phyloP scores from a whole-genome alignment of 2,888 invertebrate species.

The Philaethria dido region DNA sequence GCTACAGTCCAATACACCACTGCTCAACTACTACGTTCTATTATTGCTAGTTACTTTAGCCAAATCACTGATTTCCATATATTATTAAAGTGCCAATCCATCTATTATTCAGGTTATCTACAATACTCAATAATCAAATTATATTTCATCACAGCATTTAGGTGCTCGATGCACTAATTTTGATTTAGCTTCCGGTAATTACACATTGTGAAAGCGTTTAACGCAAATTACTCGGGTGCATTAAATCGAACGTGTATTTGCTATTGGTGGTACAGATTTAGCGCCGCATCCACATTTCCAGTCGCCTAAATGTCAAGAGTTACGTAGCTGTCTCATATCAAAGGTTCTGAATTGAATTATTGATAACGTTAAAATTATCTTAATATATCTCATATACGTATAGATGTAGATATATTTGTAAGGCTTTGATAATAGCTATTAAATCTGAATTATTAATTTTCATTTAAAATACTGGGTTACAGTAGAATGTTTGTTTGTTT shows the following conservation, averaged over 20 bases:
- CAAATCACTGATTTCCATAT: too few relatives aligned
- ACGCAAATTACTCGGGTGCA: conserved; percentile 13
- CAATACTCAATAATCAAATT: background rate
- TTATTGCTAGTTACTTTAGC: too few relatives aligned
- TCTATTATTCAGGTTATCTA: background rate
- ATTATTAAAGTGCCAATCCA: background rate
- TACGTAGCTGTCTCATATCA: conserved; percentile 16
- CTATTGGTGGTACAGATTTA: conserved; percentile 32
- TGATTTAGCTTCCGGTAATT: conserved; percentile 6
- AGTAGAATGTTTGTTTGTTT: too few relatives aligned
- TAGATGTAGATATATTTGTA: too few relatives aligned
- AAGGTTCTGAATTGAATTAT: background rate
- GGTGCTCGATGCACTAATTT: conserved; percentile 7
- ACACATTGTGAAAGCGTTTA: conserved; percentile 1
- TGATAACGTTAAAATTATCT: background rate
- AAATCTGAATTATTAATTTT: too few relatives aligned
- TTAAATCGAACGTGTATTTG: conserved; percentile 14
- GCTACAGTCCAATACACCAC: too few relatives aligned
- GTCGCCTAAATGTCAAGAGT: conserved; percentile 36
- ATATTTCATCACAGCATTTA: background rate
- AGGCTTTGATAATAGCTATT: too few relatives aligned
- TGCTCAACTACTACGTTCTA: too few relatives aligned
- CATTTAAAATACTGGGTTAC: too few relatives aligned
- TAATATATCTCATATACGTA: too few relatives aligned
- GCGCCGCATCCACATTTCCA: conserved; percentile 37